These are phyloP conservation scores for Formica aserva DNA, from an alignment of 2,888 invertebrate genomes.

Conservation along the genomic window DNA sequence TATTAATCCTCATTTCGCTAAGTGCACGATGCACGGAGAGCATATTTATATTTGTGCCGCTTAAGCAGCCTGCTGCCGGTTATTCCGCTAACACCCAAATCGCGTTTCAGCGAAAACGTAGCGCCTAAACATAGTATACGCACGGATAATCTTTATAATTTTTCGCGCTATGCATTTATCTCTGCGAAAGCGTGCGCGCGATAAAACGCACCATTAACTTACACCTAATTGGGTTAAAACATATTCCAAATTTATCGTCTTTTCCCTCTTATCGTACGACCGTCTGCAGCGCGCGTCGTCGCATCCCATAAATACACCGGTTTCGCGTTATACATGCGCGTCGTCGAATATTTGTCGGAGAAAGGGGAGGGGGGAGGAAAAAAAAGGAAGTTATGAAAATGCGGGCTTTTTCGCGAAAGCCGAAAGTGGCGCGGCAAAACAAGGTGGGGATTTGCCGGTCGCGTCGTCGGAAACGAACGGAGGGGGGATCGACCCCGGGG, in stretches of 20 bases:
- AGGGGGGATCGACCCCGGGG: neutral
- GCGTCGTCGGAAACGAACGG: slow-evolving; percentile 26
- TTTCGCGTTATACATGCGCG: slow-evolving; percentile 2
- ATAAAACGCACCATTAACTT: slow-evolving; percentile 41
- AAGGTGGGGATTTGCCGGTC: slow-evolving; percentile 7
- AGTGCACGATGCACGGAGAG: slow-evolving; percentile 4
- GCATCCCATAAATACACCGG: neutral
- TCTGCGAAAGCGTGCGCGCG: neutral
- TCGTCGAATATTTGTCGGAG: slow-evolving; percentile 7
- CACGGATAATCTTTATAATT: slow-evolving; percentile 37
- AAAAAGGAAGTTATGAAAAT: slow-evolving; percentile 29
- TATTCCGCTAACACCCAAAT: slow-evolving; percentile 42
- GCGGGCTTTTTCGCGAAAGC: slow-evolving; percentile 2
- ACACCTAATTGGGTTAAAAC: slow-evolving; percentile 47
- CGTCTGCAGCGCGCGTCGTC: neutral
- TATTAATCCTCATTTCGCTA: slow-evolving; percentile 48
- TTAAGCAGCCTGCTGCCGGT: slow-evolving; percentile 23
- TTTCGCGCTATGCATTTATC: slow-evolving; percentile 9
- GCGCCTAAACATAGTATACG: slow-evolving; percentile 22
- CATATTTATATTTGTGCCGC: slow-evolving; percentile 4
- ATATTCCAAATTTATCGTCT: slow-evolving; percentile 34
- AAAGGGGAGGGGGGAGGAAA: neutral
- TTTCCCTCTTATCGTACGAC: neutral
- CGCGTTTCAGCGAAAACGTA: slow-evolving; percentile 33
- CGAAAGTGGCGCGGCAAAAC: neutral